Evolutionary conservation across 1,140 invertebrate genomes (phyloP).

Genomic region (Aphelinus certus): DNA sequence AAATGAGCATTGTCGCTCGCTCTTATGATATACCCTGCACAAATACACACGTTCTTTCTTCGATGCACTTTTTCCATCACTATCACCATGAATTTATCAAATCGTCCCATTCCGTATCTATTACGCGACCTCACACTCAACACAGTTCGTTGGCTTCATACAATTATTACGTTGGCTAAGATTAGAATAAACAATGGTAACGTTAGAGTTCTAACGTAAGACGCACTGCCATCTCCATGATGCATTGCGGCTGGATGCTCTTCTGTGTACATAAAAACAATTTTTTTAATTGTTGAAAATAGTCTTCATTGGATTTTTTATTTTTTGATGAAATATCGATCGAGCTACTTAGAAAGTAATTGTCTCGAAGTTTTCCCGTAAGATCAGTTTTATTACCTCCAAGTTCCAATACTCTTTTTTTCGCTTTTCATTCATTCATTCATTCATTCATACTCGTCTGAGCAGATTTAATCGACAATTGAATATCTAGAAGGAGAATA

Average conservation of each 20-base stretch:
- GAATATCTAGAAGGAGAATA: no score
- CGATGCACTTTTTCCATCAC: conserved; percentile 12
- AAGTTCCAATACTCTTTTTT: no score
- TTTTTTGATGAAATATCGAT: no score
- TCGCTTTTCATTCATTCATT: no score
- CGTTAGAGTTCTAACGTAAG: conserved; percentile 43
- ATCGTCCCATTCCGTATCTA: background rate
- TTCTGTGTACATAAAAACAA: conserved; percentile 54
- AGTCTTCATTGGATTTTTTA: background rate
- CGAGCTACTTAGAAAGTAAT: no score
- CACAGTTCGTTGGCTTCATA: conserved; percentile 41
- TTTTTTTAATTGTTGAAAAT: background rate
- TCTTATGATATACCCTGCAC: conserved; percentile 33
- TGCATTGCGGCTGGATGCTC: conserved; percentile 67
- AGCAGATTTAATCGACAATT: no score
- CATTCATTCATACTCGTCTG: no score
- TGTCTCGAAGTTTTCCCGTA: no score
- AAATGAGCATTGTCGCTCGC: conserved; percentile 32
- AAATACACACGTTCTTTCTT: conserved; percentile 7
- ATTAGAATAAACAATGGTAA: conserved; percentile 54
- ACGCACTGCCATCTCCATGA: conserved; percentile 60
- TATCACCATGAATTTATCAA: background rate
- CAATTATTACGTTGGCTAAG: conserved; percentile 52
- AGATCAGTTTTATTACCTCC: no score
- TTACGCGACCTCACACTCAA: background rate